Percentiles rank a stretch among this genome's conserved stretches.
Conservation (phyloP, 1,140 invertebrate genomes). For the Luehdorfia chinensis region DNA sequence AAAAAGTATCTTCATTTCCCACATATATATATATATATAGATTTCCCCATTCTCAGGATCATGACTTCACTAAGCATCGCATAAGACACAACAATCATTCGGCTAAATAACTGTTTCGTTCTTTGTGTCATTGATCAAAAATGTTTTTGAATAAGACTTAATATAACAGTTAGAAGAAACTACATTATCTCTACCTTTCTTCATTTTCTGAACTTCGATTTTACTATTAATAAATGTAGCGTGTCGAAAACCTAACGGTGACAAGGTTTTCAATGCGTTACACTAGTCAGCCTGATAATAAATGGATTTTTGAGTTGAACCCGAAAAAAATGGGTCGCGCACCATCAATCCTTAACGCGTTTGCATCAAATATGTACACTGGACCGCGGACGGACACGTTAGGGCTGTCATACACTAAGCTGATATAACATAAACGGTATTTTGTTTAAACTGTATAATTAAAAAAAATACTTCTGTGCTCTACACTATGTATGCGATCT, state of each 20-base stretch:
- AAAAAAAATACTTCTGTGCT: neutral
- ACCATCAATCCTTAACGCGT: conserved; percentile 45
- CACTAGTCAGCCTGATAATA: conserved; percentile 22
- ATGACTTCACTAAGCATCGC: too few species aligned
- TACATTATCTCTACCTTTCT: too few species aligned
- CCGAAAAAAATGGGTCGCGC: conserved; percentile 36
- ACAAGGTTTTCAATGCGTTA: conserved; percentile 15
- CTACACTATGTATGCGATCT: neutral
- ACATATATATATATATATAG: too few species aligned
- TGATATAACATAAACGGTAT: too few species aligned
- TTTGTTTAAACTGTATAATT: neutral
- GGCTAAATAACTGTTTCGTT: too few species aligned
- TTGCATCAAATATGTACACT: conserved; percentile 50
- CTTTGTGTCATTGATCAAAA: too few species aligned
- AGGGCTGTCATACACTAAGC: conserved; percentile 2
- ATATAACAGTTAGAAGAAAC: too few species aligned
- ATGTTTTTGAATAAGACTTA: too few species aligned
- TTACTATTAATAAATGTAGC: conserved; percentile 15
- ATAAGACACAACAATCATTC: too few species aligned
- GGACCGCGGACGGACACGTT: conserved; percentile 2
- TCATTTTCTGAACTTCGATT: conserved; percentile 1
- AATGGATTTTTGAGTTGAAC: conserved; percentile 35
- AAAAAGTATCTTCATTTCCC: too few species aligned
- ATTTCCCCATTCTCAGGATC: too few species aligned
- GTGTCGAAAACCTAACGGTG: conserved; percentile 12